Base-by-base conservation (phyloP, 1,140 invertebrate species). In the Asobara japonica region DNA sequence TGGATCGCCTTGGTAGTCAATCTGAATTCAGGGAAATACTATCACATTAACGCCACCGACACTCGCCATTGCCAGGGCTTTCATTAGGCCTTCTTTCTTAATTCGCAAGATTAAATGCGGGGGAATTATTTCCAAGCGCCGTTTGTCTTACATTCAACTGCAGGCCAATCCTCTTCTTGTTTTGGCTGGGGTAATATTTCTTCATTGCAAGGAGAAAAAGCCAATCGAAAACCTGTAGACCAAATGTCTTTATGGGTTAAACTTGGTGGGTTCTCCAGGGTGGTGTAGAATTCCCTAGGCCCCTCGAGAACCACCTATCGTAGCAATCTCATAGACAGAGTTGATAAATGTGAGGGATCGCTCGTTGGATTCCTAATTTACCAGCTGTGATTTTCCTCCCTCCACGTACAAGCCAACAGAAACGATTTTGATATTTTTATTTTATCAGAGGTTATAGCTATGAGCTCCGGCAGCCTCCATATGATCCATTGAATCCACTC, bases 271-370 rank as follows among this genome's bases (percentile, higher is more conserved):
- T 66, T 78, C 73, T 78, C 74, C 65, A 71, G 76, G 74, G 77
- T 77, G 29, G 72, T 73, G 74, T 74, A 73, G 56, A 68, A 69
- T 33, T 38, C 69, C 69, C 33, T 11, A 62, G 30, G 27, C n/a
- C 11, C 20, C 29, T 18, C 62, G 38, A 30, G 61, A n/a, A 70
- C 68, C 38, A 71, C 68, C 64, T 68, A 68, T 71, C 30, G 64
- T 33, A 20, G 62, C n/a, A 75, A 72, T 72, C 62, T 72, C 66
- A 75, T 70, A 62, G 36, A 67, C 48, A 69, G 61, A 67, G 62
- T 75, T 80, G 78, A 81, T 65, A 80, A 81, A 81, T 80, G 79
- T 68, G 60, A 65, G 74, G 72, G 71, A 74, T 60, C 66, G 69
- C 62, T 60, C 66, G 74, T 60, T 71, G 71, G 75, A 74, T 72